These are phyloP conservation scores for Accipiter virgatus DNA, from an alignment of 2,113 vertebrate species.

Conservation along the genomic window DNA sequence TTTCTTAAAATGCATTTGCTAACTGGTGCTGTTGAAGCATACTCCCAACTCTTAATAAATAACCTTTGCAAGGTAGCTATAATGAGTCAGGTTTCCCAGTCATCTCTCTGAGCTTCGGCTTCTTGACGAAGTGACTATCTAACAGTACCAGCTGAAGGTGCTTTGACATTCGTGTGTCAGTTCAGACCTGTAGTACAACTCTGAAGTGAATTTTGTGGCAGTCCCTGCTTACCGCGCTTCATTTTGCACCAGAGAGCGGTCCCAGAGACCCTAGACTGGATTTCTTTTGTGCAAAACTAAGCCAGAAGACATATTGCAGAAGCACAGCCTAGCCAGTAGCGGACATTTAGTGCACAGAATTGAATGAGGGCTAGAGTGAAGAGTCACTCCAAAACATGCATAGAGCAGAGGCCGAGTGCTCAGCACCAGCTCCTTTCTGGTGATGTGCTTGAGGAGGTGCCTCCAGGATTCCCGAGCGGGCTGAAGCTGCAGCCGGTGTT, in stretches of 20 bases:
- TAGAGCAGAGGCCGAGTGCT: background rate
- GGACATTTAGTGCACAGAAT: background rate
- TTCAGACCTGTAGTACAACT: background rate
- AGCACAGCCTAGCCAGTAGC: background rate
- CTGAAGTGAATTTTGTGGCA: background rate
- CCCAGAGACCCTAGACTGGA: background rate
- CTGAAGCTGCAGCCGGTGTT: background rate
- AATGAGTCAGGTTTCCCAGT: background rate
- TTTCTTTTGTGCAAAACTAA: background rate
- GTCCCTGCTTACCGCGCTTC: fast-evolving
- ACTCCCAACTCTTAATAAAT: background rate
- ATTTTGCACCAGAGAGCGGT: background rate
- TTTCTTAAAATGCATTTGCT: background rate
- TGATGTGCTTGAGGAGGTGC: background rate
- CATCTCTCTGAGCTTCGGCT: background rate
- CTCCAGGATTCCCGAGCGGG: background rate
- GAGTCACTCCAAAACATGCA: background rate
- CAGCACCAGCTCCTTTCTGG: background rate
- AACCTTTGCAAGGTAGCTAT: background rate
- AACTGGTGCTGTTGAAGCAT: background rate
- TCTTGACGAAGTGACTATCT: background rate
- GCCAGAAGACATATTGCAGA: background rate
- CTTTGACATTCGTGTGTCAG: background rate
- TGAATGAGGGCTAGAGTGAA: background rate
- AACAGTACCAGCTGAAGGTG: background rate